These are phyloP conservation scores for Pristiophorus japonicus DNA, from an alignment of 2,113 vertebrate species.

Conservation along the genomic window DNA sequence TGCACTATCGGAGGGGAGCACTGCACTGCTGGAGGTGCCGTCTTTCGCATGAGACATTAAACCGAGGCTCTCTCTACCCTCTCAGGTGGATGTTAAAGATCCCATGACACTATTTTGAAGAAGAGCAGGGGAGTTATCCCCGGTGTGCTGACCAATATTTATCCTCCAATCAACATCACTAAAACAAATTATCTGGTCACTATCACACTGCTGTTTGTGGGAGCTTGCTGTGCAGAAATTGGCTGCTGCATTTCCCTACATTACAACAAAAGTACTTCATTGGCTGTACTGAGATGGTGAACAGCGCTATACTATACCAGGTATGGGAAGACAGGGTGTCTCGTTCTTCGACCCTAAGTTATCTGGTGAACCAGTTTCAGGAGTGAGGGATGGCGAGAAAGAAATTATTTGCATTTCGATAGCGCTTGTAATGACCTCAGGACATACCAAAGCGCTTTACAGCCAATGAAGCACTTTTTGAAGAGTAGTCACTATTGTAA, in stretches of 20 bases:
- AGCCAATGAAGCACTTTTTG: background rate
- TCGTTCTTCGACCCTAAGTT: no score
- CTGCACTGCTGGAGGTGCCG: background rate
- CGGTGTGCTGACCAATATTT: no score
- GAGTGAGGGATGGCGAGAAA: no score
- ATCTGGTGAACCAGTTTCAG: no score
- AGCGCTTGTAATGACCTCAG: background rate
- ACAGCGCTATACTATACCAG: no score
- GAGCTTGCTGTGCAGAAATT: no score
- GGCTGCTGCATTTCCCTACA: no score
- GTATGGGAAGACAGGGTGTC: no score
- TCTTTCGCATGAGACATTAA: background rate
- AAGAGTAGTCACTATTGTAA: background rate
- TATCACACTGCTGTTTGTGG: background rate
- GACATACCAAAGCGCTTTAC: background rate
- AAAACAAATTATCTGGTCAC: background rate
- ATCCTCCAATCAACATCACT: background rate
- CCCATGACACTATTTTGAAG: background rate
- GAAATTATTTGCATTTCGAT: no score
- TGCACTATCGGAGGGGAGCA: background rate
- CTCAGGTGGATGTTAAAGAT: background rate
- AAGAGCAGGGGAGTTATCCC: background rate
- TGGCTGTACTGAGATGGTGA: no score
- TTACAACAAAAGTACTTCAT: no score
- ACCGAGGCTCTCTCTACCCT: background rate